Base-by-base conservation (phyloP, 2,888 invertebrate genomes). In the Nomada ruficornis region DNA sequence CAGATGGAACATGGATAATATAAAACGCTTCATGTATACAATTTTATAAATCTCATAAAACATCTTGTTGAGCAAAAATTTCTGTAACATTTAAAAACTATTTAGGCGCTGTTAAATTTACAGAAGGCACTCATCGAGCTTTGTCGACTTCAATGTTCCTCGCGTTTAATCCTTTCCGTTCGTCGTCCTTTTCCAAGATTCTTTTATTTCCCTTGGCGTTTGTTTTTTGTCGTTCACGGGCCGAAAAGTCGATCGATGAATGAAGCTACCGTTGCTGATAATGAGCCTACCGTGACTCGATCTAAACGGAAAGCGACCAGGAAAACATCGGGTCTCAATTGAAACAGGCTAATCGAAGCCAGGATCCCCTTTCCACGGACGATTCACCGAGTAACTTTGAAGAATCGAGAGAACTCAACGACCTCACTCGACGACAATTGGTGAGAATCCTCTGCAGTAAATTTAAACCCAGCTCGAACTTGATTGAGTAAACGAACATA, bases 281-380 rank as follows among this genome's bases (percentile, higher is more conserved):
- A 36, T 36, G 36, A 36, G 36, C 36, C 54, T 44, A 62, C 44
- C 18, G 74, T 65, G 68, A 42, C 67, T 29, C 62, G 64, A 70
- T 47, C 47, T 29, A 57, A 29, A 60, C 50, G 26, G 73, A 77
- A 74, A 80, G 36, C 64, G 60, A 68, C 50, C 50, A 59, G 52
- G 60, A 26, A 29, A 78, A 78, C 72, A 55, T 77, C 44, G 69
- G 52, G 73, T 47, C 18, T 50, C 64, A 74, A 80, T 69, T 68
- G 81, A 63, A 65, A 79, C 63, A 76, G 71, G 78, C 79, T 89
- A 89, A 89, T 89, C 86, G 84, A 79, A 82, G 82, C 82, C 36
- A 78, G 70, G 42, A 77, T 65, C 70, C 60, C 72, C 72, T 57
- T 65, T 63, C 62, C n/a, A 59, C 74, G 13, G 44, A 13, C 20